Percentiles rank a stretch among this genome's conserved stretches.
Conservation (phyloP, 2,888 invertebrate species). For the Keiferia lycopersicella region DNA sequence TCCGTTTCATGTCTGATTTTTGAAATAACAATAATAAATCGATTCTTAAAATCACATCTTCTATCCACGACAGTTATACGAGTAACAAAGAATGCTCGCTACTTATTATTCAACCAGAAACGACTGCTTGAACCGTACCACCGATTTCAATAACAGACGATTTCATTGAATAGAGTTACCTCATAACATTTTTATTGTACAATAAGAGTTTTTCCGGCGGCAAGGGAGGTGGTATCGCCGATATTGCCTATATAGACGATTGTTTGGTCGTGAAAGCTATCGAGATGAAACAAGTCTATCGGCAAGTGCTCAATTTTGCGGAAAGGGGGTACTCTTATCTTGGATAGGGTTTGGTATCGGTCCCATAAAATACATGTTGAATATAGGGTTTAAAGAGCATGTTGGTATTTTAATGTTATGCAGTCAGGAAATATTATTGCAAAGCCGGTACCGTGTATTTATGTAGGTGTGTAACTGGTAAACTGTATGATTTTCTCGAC, state of each 20-base stretch:
- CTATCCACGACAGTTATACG: constrained; percentile 5
- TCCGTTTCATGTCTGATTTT: too few species aligned
- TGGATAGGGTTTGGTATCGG: constrained; percentile 21
- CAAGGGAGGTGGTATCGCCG: constrained; percentile 52
- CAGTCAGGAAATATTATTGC: neutral
- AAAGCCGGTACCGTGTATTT: neutral
- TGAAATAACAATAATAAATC: too few species aligned
- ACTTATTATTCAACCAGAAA: constrained; percentile 62
- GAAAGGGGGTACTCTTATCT: constrained; percentile 14
- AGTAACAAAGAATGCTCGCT: constrained; percentile 51
- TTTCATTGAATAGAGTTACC: constrained; percentile 78
- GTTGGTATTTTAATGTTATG: neutral
- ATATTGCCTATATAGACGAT: constrained; percentile 68
- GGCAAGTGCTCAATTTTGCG: constrained; percentile 21
- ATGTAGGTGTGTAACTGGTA: too few species aligned
- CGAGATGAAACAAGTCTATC: constrained; percentile 32
- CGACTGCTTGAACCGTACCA: constrained; percentile 66
- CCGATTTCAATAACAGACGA: constrained; percentile 75
- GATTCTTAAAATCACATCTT: neutral
- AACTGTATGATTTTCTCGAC: too few species aligned
- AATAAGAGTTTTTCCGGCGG: constrained; percentile 66
- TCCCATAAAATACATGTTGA: constrained; percentile 16
- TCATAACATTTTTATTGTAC: constrained; percentile 80
- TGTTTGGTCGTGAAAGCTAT: constrained; percentile 40
- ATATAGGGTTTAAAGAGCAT: neutral